Evolutionary conservation across 1,140 invertebrate genomes (phyloP).

Genomic region (Polyergus mexicanus): DNA sequence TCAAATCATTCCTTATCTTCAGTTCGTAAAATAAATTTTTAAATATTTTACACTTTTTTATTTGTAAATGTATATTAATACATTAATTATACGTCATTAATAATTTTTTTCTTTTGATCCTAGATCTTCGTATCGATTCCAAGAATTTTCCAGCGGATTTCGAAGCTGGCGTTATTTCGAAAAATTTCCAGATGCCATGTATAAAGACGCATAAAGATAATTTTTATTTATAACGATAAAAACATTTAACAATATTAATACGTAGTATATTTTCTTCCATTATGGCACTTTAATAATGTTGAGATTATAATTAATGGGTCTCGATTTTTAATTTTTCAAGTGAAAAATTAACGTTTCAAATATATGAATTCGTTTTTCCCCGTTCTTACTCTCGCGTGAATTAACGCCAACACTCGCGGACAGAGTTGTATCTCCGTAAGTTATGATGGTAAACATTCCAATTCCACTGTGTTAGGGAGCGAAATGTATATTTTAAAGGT

Average conservation of each 20-base stretch:
- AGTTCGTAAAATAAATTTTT: too few relatives aligned
- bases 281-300: too few relatives aligned
- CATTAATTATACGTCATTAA: not conserved
- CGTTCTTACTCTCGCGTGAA: not conserved
- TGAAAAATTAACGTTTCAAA: slow-evolving; percentile 14
- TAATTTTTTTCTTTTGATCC: not conserved
- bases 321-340: not conserved
- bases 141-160: not conserved
- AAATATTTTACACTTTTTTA: not conserved
- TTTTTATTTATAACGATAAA: not conserved
- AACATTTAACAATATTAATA: not conserved
- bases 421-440: slow-evolving; percentile 27
- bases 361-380: not conserved
- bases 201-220: not conserved
- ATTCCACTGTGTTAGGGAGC: slow-evolving; percentile 39
- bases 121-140: not conserved
- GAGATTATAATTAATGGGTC: slow-evolving; percentile 23
- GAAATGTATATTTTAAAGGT: slow-evolving; percentile 55
- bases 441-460: slow-evolving; percentile 45
- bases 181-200: not conserved
- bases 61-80: not conserved
- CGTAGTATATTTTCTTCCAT: not conserved
- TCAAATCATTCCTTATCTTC: not conserved
- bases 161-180: not conserved
- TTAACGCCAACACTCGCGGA: slow-evolving; percentile 29